phyloP scores from a whole-genome alignment of 2,888 invertebrate genomes.

The Drosophila ochracea region DNA sequence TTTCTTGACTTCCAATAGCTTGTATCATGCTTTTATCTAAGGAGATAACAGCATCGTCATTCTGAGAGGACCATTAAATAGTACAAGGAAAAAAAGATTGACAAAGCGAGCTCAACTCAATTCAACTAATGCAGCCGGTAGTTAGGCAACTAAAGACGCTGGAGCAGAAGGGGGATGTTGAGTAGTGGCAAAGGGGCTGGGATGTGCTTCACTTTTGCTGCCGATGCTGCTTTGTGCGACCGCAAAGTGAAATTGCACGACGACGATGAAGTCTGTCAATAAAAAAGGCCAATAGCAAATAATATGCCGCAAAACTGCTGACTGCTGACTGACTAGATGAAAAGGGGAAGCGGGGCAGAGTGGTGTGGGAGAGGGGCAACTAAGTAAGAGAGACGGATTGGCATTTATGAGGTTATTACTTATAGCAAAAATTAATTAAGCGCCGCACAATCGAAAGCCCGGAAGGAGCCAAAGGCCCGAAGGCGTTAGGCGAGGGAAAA shows the following conservation, averaged over 20 bases:
- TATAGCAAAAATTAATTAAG: slow-evolving; percentile 73
- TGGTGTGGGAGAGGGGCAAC: slow-evolving; percentile 2
- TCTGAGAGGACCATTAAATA: slow-evolving; percentile 9
- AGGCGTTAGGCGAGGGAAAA: slow-evolving; percentile 23
- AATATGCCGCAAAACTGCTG: slow-evolving; percentile 68
- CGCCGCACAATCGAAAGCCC: slow-evolving; percentile 39
- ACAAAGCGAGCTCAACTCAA: slow-evolving; percentile 19
- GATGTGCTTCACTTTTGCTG: slow-evolving; percentile 33
- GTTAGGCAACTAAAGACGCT: background rate
- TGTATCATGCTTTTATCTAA: background rate
- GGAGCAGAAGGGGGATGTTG: background rate
- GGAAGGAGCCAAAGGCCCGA: slow-evolving; percentile 3
- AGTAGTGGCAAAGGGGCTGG: background rate
- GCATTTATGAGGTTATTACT: slow-evolving; percentile 70
- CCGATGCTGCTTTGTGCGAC: slow-evolving; percentile 41
- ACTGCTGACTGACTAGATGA: slow-evolving; percentile 18
- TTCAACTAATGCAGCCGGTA: slow-evolving; percentile 19
- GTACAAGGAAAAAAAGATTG: slow-evolving; percentile 11
- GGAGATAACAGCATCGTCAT: slow-evolving; percentile 15
- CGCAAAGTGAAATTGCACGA: slow-evolving; percentile 76
- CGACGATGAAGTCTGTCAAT: slow-evolving; percentile 52
- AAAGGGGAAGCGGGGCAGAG: background rate
- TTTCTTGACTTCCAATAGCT: background rate
- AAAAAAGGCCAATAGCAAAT: slow-evolving; percentile 69
- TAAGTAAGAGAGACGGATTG: slow-evolving; percentile 36